Percentiles rank a stretch among this genome's conserved stretches.
phyloP scores from a whole-genome alignment of 1,140 invertebrate genomes.

The Lordiphosa mommai region DNA sequence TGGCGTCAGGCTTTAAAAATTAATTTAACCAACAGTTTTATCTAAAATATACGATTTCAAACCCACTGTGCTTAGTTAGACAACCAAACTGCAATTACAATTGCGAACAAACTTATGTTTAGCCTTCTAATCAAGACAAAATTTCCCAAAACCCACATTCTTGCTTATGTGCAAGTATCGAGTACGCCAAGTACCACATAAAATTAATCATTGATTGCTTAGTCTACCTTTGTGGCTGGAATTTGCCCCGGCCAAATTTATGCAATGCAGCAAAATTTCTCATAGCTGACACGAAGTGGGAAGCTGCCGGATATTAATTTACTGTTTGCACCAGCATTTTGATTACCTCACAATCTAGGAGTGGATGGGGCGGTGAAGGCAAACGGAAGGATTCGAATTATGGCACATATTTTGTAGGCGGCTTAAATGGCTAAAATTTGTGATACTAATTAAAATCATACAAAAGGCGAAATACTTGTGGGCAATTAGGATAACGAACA shows the following conservation, averaged over 20 bases:
- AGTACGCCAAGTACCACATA: constrained; percentile 33
- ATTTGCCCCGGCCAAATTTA: constrained; percentile 46
- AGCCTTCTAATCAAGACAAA: neutral
- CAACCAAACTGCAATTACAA: too few species aligned
- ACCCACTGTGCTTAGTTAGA: too few species aligned
- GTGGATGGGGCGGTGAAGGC: constrained; percentile 3
- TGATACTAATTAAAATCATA: constrained; percentile 59
- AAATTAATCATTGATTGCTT: constrained; percentile 61
- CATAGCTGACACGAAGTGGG: constrained; percentile 47
- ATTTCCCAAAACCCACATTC: neutral
- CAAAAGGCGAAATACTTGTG: constrained; percentile 34
- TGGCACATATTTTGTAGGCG: constrained; percentile 13
- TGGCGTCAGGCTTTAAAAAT: neutral
- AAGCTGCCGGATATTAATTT: constrained; percentile 58
- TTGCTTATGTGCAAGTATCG: constrained; percentile 13
- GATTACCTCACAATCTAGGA: constrained; percentile 43
- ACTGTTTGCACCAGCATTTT: constrained; percentile 26
- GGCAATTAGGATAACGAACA: constrained; percentile 45
- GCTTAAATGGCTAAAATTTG: constrained; percentile 39
- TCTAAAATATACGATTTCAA: too few species aligned
- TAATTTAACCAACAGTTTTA: too few species aligned
- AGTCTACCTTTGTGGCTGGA: constrained; percentile 8
- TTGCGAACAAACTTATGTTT: too few species aligned
- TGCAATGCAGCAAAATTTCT: constrained; percentile 57
- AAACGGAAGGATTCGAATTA: constrained; percentile 2